Evolutionary conservation across 1,140 invertebrate genomes (phyloP).

Genomic region (Drosophila miranda): DNA sequence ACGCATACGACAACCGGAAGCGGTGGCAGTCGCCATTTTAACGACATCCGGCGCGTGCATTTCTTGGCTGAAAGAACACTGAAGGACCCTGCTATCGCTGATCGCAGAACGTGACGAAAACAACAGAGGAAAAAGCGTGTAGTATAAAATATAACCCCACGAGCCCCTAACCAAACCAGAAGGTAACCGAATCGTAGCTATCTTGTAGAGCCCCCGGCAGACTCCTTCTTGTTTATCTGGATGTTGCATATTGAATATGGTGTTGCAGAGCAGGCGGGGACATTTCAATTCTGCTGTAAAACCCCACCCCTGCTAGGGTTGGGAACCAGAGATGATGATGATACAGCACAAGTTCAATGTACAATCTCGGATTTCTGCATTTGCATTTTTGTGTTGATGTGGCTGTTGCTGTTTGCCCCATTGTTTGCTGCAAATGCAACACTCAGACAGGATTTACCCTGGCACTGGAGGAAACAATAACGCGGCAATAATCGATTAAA

Average conservation of each 20-base stretch:
- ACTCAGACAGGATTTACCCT: conserved; percentile 73
- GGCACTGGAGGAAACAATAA: conserved; percentile 43
- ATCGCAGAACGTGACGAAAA: conserved; percentile 70
- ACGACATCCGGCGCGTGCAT: conserved; percentile 71
- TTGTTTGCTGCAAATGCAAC: conserved; percentile 63
- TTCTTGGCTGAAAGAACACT: conserved; percentile 45
- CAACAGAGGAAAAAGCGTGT: conserved; percentile 34
- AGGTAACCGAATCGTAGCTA: conserved; percentile 47
- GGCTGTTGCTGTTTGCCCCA: conserved; percentile 10
- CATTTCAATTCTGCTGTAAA: conserved; percentile 54
- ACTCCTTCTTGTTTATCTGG: conserved; percentile 46
- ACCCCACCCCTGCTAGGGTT: background rate
- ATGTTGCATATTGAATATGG: conserved; percentile 65
- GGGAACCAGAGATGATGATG: conserved; percentile 37
- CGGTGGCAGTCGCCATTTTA: conserved; percentile 55
- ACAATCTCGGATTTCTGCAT: conserved; percentile 52
- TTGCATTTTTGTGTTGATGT: conserved; percentile 43
- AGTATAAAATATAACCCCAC: conserved; percentile 28
- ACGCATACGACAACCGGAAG: conserved; percentile 29
- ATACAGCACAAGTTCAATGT: conserved; percentile 72
- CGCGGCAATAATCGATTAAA: conserved; percentile 75
- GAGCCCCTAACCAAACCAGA: conserved; percentile 30
- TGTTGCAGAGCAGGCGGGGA: conserved; percentile 45
- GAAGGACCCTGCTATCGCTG: conserved; percentile 38
- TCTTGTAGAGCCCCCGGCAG: conserved; percentile 52